phyloP scores from a whole-genome alignment of 2,888 invertebrate species.

The Eulithis prunata region DNA sequence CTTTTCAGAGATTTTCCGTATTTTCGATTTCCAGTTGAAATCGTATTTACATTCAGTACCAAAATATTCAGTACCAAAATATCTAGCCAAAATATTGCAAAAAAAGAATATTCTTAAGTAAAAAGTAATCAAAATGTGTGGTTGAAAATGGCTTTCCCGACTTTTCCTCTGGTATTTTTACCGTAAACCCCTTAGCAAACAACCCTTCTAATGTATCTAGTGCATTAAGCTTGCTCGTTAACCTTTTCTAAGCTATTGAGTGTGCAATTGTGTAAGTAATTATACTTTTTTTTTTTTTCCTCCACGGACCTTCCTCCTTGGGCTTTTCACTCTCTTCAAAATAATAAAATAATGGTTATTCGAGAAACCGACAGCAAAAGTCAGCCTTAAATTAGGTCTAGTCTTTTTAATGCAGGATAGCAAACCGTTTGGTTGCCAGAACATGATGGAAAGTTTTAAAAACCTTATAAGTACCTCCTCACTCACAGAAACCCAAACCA shows the following conservation, averaged over 20 bases:
- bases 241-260: conserved; percentile 3
- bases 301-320: too few relatives aligned
- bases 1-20: not conserved
- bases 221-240: not conserved
- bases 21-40: not conserved
- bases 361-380: too few relatives aligned
- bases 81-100: too few relatives aligned
- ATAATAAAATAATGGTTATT: too few relatives aligned
- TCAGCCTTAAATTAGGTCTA: too few relatives aligned
- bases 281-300: not conserved
- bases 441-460: not conserved
- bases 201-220: conserved; percentile 2
- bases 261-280: not conserved
- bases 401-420: too few relatives aligned
- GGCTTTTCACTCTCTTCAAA: too few relatives aligned
- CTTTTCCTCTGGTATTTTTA: not conserved
- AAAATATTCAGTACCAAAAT: too few relatives aligned
- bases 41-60: not conserved
- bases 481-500: conserved; percentile 3
- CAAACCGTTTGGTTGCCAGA: too few relatives aligned
- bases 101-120: too few relatives aligned
- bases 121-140: too few relatives aligned
- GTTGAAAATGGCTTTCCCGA: not conserved
- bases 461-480: not conserved
- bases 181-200: not conserved